Evolutionary conservation across 2,888 invertebrate genomes (phyloP).

Genomic region (Lamellibrachia columna): DNA sequence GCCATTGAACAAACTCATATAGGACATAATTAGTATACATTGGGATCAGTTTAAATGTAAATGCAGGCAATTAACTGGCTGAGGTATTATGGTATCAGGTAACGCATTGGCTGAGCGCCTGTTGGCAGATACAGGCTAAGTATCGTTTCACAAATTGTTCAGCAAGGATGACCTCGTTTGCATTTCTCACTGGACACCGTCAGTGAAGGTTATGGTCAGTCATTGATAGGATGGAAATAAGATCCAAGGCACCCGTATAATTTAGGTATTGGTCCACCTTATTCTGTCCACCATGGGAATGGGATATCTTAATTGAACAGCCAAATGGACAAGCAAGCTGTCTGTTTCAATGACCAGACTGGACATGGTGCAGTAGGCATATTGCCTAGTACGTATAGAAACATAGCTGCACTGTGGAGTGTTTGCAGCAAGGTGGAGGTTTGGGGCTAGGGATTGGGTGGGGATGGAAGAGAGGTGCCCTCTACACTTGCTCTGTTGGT

Average conservation of each 20-base stretch:
- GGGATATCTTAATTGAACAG: not conserved
- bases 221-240: slow-evolving; percentile 2
- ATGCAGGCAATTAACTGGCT: not conserved
- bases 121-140: not conserved
- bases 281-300: not conserved
- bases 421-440: not conserved
- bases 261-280: not conserved
- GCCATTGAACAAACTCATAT: not conserved
- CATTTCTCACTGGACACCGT: not conserved
- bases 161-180: not conserved
- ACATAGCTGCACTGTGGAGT: not conserved
- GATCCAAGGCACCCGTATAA: not conserved
- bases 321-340: not conserved
- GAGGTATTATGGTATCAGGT: not conserved
- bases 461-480: not conserved
- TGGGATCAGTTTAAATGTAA: not conserved
- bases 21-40: not conserved
- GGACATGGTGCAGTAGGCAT: not conserved
- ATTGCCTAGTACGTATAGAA: not conserved
- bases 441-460: not conserved
- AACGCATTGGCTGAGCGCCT: not conserved
- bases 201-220: not conserved
- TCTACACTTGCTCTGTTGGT: not conserved
- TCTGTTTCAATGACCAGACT: not conserved
- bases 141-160: not conserved